Evolutionary conservation across 2,797 vertebrate genomes (phyloP).

Genomic region (Silurus lanzhouensis): DNA sequence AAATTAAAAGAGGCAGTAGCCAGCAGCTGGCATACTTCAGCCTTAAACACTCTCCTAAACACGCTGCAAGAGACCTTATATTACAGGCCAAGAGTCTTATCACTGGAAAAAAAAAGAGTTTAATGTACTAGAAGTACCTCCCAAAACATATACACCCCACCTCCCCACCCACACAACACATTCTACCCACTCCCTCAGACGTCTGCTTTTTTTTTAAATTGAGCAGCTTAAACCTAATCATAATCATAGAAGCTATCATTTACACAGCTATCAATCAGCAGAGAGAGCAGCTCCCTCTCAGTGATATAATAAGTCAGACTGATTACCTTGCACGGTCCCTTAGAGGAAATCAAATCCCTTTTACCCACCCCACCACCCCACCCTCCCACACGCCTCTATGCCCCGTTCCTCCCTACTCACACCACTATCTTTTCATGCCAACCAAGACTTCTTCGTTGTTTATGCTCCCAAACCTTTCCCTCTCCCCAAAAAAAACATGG

Average conservation of each 20-base stretch:
- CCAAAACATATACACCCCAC: conserved; percentile 5
- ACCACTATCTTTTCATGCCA: conserved; percentile 9
- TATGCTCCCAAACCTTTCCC: not conserved
- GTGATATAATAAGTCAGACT: conserved; percentile 47
- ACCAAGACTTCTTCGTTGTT: not conserved
- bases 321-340: conserved; percentile 48
- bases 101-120: conserved; percentile 16
- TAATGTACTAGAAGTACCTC: conserved; percentile 5
- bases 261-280: conserved; percentile 57
- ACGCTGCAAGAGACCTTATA: conserved; percentile 16
- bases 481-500: not conserved
- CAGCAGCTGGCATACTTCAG: conserved; percentile 40
- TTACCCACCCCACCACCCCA: not conserved
- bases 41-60: conserved; percentile 42
- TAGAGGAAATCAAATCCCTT: conserved; percentile 53
- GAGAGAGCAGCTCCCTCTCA: conserved; percentile 36
- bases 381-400: conserved; percentile 16
- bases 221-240: conserved; percentile 47
- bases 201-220: conserved; percentile 38
- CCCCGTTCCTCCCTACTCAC: conserved; percentile 6
- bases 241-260: conserved; percentile 53
- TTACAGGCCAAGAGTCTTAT: conserved; percentile 26
- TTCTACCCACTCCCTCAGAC: conserved; percentile 14
- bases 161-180: conserved; percentile 1
- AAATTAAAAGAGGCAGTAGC: conserved; percentile 41